Evolutionary conservation across 2,888 invertebrate genomes (phyloP).

Genomic region (Serrognathus titanus): DNA sequence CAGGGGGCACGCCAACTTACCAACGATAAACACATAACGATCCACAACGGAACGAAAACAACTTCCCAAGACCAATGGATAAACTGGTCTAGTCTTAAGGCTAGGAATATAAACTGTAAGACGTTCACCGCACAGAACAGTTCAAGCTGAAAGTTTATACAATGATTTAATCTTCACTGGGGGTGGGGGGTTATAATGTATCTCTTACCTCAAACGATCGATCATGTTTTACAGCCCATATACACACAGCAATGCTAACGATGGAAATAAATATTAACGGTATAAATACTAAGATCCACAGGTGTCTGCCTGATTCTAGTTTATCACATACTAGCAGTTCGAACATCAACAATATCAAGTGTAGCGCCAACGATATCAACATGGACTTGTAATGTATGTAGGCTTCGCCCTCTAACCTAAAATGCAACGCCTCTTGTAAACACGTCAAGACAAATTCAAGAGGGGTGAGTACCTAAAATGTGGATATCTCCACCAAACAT

Average conservation of each 20-base stretch:
- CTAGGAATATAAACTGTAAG: conserved; percentile 95
- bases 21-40: conserved; percentile 93
- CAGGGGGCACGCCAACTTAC: conserved; percentile 51
- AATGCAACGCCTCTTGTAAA: conserved; percentile 33
- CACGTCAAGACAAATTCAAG: not conserved
- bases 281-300: conserved; percentile 91
- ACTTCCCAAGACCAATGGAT: conserved; percentile 92
- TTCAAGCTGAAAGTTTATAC: conserved; percentile 69
- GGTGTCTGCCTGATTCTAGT: conserved; percentile 77
- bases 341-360: conserved; percentile 93
- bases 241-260: conserved; percentile 93
- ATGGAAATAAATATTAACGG: conserved; percentile 95
- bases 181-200: no score
- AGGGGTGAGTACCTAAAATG: conserved; percentile 71
- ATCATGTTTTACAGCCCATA: conserved; percentile 99
- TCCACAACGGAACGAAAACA: conserved; percentile 98
- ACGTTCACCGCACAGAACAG: conserved; percentile 97
- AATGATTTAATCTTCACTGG: not conserved
- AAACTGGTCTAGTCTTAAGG: conserved; percentile 84
- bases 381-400: conserved; percentile 98
- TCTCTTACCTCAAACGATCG: conserved; percentile 83
- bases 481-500: conserved; percentile 95
- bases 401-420: conserved; percentile 89
- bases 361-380: conserved; percentile 92
- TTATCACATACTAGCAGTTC: conserved; percentile 95